A percentile compares a stretch with the other conserved stretches of the same genome.
phyloP scores from a whole-genome alignment of 2,113 vertebrate genomes.

The Catharus bicknelli region DNA sequence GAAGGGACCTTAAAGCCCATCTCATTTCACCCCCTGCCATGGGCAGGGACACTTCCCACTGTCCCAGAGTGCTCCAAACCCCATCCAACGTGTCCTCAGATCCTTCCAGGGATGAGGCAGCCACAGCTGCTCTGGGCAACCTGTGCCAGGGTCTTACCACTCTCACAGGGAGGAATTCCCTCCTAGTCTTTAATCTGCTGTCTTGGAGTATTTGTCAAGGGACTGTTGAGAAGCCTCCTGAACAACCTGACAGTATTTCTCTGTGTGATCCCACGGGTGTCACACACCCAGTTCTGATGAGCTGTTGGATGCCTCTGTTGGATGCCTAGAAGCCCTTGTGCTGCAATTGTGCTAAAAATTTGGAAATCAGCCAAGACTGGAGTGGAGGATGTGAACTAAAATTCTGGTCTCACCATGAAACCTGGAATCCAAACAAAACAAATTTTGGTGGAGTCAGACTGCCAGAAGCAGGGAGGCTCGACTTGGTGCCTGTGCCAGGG shows the following conservation, averaged over 20 bases:
- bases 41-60: neutral
- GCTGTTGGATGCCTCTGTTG: neutral
- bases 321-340: neutral
- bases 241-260: neutral
- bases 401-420: neutral
- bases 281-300: rapidly evolving
- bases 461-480: neutral
- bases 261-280: neutral
- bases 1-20: neutral
- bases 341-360: neutral
- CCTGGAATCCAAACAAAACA: neutral
- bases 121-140: neutral
- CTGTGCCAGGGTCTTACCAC: neutral
- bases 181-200: neutral
- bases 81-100: rapidly evolving
- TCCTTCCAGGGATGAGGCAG: neutral
- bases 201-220: neutral
- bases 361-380: neutral
- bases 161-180: neutral
- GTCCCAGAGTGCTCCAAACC: rapidly evolving
- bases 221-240: neutral
- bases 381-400: neutral
- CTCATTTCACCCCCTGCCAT: neutral
- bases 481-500: neutral
- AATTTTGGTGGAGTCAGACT: neutral